These are phyloP conservation scores for Temnothorax rugatulus DNA, from an alignment of 2,888 invertebrate genomes.

Conservation along the genomic window DNA sequence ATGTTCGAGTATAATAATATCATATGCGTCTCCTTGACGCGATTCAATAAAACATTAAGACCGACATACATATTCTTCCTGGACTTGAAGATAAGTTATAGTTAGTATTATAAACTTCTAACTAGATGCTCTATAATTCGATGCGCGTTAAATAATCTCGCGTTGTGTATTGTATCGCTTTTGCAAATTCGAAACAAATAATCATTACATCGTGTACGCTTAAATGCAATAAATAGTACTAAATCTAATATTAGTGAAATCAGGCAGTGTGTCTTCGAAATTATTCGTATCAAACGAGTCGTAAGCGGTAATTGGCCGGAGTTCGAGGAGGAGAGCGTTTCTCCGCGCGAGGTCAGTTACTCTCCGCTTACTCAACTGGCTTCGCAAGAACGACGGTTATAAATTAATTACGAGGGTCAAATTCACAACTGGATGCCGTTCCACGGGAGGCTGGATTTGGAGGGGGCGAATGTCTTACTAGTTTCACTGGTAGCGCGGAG, in stretches of 20 bases:
- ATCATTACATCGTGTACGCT: not conserved
- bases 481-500: constrained; percentile 73
- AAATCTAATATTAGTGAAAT: not conserved
- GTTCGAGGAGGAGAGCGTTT: constrained; percentile 54
- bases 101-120: not conserved
- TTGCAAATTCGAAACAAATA: not conserved
- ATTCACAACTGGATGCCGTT: constrained; percentile 78
- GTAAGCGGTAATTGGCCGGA: constrained; percentile 67
- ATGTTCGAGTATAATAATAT: not conserved
- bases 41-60: not conserved
- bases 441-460: constrained; percentile 59
- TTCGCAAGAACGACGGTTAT: constrained; percentile 77
- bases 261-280: not conserved
- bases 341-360: constrained; percentile 67
- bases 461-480: constrained; percentile 78
- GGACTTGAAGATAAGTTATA: not conserved
- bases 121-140: not conserved
- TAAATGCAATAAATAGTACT: not conserved
- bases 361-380: constrained; percentile 59
- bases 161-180: not conserved
- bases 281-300: constrained; percentile 50
- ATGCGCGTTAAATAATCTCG: not conserved
- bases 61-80: not conserved
- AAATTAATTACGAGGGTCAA: constrained; percentile 84
- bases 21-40: no score